Evolutionary conservation across 2,113 vertebrate species (phyloP).

Genomic region (Stigmatopora nigra): DNA sequence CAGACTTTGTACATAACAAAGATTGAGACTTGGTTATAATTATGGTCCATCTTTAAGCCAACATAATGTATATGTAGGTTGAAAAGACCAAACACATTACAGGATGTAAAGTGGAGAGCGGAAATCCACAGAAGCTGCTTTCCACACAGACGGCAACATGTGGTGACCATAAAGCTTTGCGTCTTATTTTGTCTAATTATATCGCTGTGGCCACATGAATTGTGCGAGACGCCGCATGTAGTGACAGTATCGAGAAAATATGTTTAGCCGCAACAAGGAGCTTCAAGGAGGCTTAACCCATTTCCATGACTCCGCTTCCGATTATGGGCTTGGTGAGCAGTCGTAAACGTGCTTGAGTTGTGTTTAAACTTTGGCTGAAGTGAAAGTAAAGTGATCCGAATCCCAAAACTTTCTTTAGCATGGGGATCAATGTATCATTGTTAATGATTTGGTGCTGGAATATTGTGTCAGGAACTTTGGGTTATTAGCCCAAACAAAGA

Average conservation of each 20-base stretch:
- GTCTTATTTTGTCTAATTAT: constrained; percentile 56
- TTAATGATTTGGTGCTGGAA: not conserved
- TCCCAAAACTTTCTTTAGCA: not conserved
- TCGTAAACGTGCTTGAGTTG: not conserved
- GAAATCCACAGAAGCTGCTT: constrained; percentile 51
- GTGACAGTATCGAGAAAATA: constrained; percentile 55
- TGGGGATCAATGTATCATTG: not conserved
- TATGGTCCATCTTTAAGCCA: not conserved
- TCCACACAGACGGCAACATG: constrained; percentile 49
- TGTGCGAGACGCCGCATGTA: constrained; percentile 47
- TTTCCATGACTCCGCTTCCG: constrained; percentile 22
- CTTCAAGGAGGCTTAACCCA: constrained; percentile 3
- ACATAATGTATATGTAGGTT: not conserved
- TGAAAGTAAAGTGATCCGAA: not conserved
- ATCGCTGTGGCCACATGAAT: constrained; percentile 55
- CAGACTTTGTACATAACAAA: not conserved
- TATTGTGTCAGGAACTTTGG: not conserved
- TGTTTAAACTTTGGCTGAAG: not conserved
- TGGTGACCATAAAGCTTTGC: constrained; percentile 53
- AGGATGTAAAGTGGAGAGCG: constrained; percentile 20
- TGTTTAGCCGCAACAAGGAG: constrained; percentile 40
- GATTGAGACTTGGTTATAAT: no score
- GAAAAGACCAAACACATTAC: constrained; percentile 6
- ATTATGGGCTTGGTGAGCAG: constrained; percentile 15
- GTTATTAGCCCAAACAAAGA: no score